Base-by-base conservation (phyloP, 2,113 vertebrate genomes). In the Excalfactoria chinensis region DNA sequence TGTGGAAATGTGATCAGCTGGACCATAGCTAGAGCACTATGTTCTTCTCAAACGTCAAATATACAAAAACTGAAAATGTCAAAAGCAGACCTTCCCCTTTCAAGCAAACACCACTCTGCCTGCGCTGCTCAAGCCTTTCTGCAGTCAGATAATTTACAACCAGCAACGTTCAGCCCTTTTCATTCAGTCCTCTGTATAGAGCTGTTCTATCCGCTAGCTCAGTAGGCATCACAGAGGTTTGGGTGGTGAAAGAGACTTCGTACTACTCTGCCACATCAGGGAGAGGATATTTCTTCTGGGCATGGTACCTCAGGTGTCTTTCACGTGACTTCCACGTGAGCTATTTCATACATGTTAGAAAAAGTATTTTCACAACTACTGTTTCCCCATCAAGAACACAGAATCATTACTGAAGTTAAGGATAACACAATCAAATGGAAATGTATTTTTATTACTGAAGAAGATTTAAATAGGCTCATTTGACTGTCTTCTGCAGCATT, bases 241-340 rank as follows among this genome's bases (percentile, higher is more conserved):
- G 56, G 49, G 3, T n/a, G 28, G 15, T 58, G 26, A 53, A 71
- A 34, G 49, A 26, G 41, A 20, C 22, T 41, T 55, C 3, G 30
- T 64, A 7, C 5, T 21, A 25, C n/a, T 78, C 30, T 62, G 26
- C 71, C 72, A 16, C 59, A 34, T 18, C 12, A 32, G 32, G 23
- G 58, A 62, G 37, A 78, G 25, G 1, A 0, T 7, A 4, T 4
- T 64, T 7, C 40, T 43, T 20, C 3, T 0, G 3, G 28, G 7
- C 26, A 21, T 1, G 23, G 34, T 62, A n/a, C n/a, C 74, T 32
- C 40, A n/a, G 6, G 1, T 53, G 21, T 40, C 37, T 37, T 84
- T 48, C 40, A 41, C 6, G 3, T 64, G 9, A 14, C 37, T 72
- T 82, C 37, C 58, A 32, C 74, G 56, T 89, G 49, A 9, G 18